A percentile compares a stretch with the other conserved stretches of the same genome.
Conservation (phyloP, 2,888 invertebrate genomes). For the Diaphora mendica region DNA sequence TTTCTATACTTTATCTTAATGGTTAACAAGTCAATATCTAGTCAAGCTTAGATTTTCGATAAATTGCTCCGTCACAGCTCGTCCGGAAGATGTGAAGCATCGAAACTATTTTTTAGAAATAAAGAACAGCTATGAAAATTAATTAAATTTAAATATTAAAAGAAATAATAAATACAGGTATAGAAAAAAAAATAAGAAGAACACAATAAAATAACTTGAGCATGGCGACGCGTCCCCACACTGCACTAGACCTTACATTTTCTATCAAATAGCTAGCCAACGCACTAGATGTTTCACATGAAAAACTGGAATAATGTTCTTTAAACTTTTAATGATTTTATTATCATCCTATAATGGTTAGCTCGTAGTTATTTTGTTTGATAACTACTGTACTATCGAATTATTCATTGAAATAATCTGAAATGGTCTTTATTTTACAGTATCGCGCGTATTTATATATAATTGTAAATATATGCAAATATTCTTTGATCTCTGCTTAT, state of each 20-base stretch:
- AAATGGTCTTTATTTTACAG: not conserved
- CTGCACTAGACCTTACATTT: no score
- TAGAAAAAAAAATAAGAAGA: no score
- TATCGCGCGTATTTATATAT: no score
- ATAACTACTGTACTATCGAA: not conserved
- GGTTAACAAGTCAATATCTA: not conserved
- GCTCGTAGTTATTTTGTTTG: no score
- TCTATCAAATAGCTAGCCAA: no score
- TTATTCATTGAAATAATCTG: not conserved
- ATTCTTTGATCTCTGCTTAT: not conserved
- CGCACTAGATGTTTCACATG: no score
- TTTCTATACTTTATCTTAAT: conserved; percentile 30
- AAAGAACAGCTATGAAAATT: not conserved
- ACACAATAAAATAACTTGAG: no score
- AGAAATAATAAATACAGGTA: not conserved
- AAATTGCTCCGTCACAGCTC: not conserved
- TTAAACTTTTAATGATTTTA: no score
- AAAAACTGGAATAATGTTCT: no score
- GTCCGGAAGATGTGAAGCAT: not conserved
- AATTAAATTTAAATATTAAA: not conserved
- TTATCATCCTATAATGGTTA: no score
- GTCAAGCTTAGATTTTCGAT: not conserved
- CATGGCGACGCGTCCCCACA: no score
- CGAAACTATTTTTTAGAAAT: not conserved
- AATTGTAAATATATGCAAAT: not conserved